Evolutionary conservation across 1,140 invertebrate species (phyloP).

Genomic region (Lordiphosa stackelbergi): DNA sequence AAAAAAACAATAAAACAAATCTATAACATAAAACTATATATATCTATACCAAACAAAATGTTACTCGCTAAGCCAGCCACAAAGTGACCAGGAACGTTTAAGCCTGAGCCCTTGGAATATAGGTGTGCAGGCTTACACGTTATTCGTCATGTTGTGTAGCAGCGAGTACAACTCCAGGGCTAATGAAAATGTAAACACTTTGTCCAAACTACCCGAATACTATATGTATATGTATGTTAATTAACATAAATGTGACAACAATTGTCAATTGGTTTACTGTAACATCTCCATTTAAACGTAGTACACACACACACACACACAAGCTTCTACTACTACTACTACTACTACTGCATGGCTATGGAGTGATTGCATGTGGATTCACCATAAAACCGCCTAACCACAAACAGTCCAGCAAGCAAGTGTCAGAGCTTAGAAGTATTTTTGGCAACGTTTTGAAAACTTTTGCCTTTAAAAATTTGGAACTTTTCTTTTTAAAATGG

Average conservation of each 20-base stretch:
- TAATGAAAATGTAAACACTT: conserved; percentile 8
- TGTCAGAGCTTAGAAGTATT: no score
- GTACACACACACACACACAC: conserved; percentile 6
- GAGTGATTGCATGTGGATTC: no score
- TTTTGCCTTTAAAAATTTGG: no score
- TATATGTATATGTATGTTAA: conserved; percentile 11
- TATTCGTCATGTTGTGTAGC: conserved; percentile 49
- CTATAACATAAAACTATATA: conserved; percentile 6
- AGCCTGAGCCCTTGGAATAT: conserved; percentile 5
- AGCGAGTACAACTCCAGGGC: conserved; percentile 51
- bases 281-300: conserved; percentile 22
- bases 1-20: conserved; percentile 4
- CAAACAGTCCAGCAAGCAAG: no score
- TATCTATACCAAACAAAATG: conserved; percentile 3
- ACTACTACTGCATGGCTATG: no score
- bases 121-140: conserved; percentile 24
- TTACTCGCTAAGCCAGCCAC: conserved; percentile 34
- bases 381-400: no score
- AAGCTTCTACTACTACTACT: no score
- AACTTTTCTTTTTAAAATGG: no score
- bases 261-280: conserved; percentile 38
- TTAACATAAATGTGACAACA: conserved; percentile 25
- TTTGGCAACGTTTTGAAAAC: no score
- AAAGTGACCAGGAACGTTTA: conserved; percentile 43
- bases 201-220: conserved; percentile 3